These are phyloP conservation scores for Bradysia coprophila DNA, from an alignment of 1,140 invertebrate species.

Conservation along the genomic window DNA sequence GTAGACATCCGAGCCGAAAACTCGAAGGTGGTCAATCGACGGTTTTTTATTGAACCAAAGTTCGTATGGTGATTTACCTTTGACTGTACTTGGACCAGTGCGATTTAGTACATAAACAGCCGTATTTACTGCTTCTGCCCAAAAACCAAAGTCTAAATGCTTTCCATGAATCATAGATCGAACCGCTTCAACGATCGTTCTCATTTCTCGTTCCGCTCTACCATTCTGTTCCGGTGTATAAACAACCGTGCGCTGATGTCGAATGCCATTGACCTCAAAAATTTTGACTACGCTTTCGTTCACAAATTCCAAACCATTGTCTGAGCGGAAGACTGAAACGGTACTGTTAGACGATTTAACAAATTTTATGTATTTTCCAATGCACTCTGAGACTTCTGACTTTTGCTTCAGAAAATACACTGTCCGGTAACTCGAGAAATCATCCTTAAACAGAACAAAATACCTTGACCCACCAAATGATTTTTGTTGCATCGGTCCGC, in stretches of 20 bases:
- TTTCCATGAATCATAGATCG: constrained; percentile 10
- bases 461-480: constrained; percentile 12
- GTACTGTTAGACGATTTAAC: no score
- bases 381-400: background rate
- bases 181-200: constrained; percentile 9
- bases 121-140: constrained; percentile 22
- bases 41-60: constrained; percentile 7
- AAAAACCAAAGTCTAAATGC: constrained; percentile 13
- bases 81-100: background rate
- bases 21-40: constrained; percentile 9
- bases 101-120: constrained; percentile 19
- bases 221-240: constrained; percentile 7
- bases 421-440: constrained; percentile 3
- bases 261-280: constrained; percentile 4
- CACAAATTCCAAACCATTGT: constrained; percentile 23
- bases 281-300: constrained; percentile 2
- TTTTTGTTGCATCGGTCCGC: constrained; percentile 10
- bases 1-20: constrained; percentile 14
- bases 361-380: constrained; percentile 13
- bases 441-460: constrained; percentile 11
- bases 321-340: constrained; percentile 8
- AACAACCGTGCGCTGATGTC: constrained; percentile 6
- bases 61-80: constrained; percentile 8
- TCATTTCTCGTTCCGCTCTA: constrained; percentile 6
- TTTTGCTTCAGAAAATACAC: background rate